phyloP scores from a whole-genome alignment of 2,888 invertebrate species.

The Cerceris rybyensis region DNA sequence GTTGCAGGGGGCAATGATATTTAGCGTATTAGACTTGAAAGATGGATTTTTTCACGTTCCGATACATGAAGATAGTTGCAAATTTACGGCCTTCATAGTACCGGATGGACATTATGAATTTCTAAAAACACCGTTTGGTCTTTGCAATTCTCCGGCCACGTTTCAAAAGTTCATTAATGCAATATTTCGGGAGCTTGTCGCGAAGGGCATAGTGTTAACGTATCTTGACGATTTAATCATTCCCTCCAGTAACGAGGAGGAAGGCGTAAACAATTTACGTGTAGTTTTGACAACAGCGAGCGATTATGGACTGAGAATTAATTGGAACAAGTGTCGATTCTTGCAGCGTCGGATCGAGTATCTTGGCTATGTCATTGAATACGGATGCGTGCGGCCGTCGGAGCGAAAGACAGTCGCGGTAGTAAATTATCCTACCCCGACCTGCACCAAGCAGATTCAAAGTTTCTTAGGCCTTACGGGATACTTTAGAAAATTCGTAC shows the following conservation, averaged over 20 bases:
- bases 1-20: slow-evolving; percentile 1
- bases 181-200: slow-evolving; percentile 46
- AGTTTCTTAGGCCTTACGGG: slow-evolving; percentile 55
- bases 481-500: slow-evolving; percentile 60
- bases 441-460: background rate
- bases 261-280: background rate
- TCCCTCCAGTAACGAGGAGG: background rate
- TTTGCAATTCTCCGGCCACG: slow-evolving; percentile 2
- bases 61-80: slow-evolving; percentile 56
- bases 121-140: slow-evolving; percentile 50
- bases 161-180: slow-evolving; percentile 56
- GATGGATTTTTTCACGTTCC: slow-evolving; percentile 70
- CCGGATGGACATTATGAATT: slow-evolving; percentile 67
- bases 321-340: slow-evolving; percentile 21
- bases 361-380: too few species aligned
- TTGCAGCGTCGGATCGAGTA: slow-evolving; percentile 2
- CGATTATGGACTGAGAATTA: slow-evolving; percentile 5
- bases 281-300: background rate
- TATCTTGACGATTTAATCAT: slow-evolving; percentile 26
- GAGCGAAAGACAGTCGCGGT: too few species aligned
- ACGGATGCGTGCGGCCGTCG: too few species aligned
- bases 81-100: slow-evolving; percentile 68
- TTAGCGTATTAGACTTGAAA: slow-evolving; percentile 31
- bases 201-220: background rate
- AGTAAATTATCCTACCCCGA: slow-evolving; percentile 39